Percentiles rank a stretch among this genome's conserved stretches.
Conservation (phyloP, 2,797 vertebrate species). For the Sebastes melanostomus region DNA sequence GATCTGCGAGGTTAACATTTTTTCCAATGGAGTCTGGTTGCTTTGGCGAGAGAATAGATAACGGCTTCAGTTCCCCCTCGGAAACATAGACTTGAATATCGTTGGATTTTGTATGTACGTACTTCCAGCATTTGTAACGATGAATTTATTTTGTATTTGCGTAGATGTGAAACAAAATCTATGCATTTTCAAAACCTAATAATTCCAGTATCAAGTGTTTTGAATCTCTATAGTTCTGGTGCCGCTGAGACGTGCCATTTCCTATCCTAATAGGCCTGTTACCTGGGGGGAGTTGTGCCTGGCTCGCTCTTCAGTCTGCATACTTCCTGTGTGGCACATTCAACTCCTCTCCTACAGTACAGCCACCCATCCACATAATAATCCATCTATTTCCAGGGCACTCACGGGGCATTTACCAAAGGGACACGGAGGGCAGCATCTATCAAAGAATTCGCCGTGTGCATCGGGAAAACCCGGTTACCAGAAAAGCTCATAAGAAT, state of each 20-base stretch:
- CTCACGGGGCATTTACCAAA: conserved; percentile 73
- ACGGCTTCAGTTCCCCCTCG: no score
- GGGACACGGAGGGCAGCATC: conserved; percentile 77
- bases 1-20: no score
- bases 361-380: conserved; percentile 71
- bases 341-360: conserved; percentile 44
- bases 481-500: conserved; percentile 79
- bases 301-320: conserved; percentile 41
- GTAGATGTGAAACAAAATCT: conserved; percentile 25
- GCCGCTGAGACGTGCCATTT: conserved; percentile 43
- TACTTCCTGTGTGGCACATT: conserved; percentile 65
- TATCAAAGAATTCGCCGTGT: conserved; percentile 77
- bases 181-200: conserved; percentile 44
- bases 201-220: conserved; percentile 1
- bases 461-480: conserved; percentile 77
- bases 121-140: background rate
- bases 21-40: no score
- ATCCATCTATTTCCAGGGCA: conserved; percentile 74
- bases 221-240: conserved; percentile 6
- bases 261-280: conserved; percentile 38
- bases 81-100: background rate
- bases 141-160: background rate
- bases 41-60: no score
- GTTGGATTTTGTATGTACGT: background rate
- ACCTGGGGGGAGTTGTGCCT: conserved; percentile 42